Percentiles rank a stretch among this genome's conserved stretches.
phyloP scores from a whole-genome alignment of 2,113 vertebrate genomes.

The Sula dactylatra region DNA sequence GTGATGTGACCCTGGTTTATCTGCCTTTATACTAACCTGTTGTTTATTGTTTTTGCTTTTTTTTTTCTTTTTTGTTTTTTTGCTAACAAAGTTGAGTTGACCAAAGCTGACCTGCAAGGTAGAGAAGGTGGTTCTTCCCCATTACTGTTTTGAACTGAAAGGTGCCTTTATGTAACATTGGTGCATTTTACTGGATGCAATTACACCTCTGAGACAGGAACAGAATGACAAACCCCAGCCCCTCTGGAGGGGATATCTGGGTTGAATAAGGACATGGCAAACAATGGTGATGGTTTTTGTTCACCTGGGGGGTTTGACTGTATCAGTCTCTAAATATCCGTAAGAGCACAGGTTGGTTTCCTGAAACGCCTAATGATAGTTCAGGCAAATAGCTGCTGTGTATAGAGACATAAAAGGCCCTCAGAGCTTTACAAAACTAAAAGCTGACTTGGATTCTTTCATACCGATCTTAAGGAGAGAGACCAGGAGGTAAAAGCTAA shows the following conservation, averaged over 20 bases:
- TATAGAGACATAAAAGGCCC: not conserved
- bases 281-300: not conserved
- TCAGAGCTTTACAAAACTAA: not conserved
- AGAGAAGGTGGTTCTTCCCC: constrained; percentile 84
- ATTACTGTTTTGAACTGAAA: constrained; percentile 79
- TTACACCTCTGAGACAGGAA: constrained; percentile 63
- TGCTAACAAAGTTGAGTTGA: constrained; percentile 96
- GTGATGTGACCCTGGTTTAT: constrained; percentile 55
- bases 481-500: not conserved
- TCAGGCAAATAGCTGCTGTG: not conserved
- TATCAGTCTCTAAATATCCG: not conserved
- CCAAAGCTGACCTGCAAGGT: constrained; percentile 99
- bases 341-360: not conserved
- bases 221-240: not conserved
- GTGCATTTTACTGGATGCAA: constrained; percentile 71
- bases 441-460: not conserved
- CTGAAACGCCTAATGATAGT: not conserved
- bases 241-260: not conserved
- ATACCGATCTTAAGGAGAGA: not conserved
- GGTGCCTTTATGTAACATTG: constrained; percentile 78
- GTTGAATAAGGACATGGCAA: not conserved
- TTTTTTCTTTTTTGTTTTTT: constrained; percentile 67
- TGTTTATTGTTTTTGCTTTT: constrained; percentile 80
- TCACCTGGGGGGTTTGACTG: constrained; percentile 50
- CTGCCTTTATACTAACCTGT: constrained; percentile 82